Evolutionary conservation across 2,888 invertebrate genomes (phyloP).

Genomic region (Drosophila monieri): DNA sequence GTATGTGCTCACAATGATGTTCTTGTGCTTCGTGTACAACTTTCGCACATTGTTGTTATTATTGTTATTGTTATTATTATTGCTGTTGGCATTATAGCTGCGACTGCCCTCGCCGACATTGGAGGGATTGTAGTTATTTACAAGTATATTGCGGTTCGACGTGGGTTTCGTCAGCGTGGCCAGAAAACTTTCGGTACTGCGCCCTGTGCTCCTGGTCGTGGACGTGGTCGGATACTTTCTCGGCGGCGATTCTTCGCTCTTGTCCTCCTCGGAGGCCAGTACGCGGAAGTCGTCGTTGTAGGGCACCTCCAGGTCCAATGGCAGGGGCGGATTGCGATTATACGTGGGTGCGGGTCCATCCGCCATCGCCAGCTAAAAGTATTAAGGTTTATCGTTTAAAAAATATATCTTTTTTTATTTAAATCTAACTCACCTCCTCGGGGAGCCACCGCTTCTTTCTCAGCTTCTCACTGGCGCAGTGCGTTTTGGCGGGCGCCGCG

Average conservation of each 20-base stretch:
- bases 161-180: slow-evolving; percentile 65
- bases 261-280: slow-evolving; percentile 81
- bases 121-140: slow-evolving; percentile 83
- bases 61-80: slow-evolving; percentile 51
- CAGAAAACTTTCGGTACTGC: slow-evolving; percentile 67
- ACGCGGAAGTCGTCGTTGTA: slow-evolving; percentile 87
- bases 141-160: slow-evolving; percentile 83
- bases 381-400: neutral
- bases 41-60: slow-evolving; percentile 72
- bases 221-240: slow-evolving; percentile 49
- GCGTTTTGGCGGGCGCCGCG: slow-evolving; percentile 68
- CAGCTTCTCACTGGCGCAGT: slow-evolving; percentile 83
- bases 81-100: slow-evolving; percentile 65
- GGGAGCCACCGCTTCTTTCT: slow-evolving; percentile 87
- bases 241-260: slow-evolving; percentile 54
- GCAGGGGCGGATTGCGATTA: slow-evolving; percentile 86
- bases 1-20: slow-evolving; percentile 82
- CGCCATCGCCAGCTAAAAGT: slow-evolving; percentile 55
- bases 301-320: slow-evolving; percentile 87
- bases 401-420: neutral
- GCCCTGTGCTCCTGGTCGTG: slow-evolving; percentile 50
- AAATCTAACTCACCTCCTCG: slow-evolving; percentile 85
- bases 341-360: slow-evolving; percentile 64
- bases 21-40: slow-evolving; percentile 83
- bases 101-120: slow-evolving; percentile 68